Evolutionary conservation across 1,140 invertebrate species (phyloP).

Genomic region (Bombus difficillimus): DNA sequence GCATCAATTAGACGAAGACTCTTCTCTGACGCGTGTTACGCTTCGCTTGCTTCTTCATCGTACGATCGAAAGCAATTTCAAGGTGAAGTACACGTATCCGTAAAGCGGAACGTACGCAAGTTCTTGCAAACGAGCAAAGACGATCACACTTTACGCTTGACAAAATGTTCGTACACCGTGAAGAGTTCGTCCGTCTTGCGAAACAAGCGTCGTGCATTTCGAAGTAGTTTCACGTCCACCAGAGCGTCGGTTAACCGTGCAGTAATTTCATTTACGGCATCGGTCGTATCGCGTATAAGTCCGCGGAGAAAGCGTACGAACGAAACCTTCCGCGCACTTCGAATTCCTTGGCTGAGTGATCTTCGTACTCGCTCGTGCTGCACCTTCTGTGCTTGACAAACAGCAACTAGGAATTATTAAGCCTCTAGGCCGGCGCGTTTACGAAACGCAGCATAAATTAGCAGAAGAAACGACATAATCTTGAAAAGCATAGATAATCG

Average conservation of each 20-base stretch:
- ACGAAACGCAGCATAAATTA: neutral
- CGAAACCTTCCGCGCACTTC: neutral
- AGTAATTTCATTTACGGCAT: slow-evolving; percentile 50
- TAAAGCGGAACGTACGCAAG: slow-evolving; percentile 22
- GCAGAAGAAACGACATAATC: neutral
- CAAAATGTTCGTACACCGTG: slow-evolving; percentile 55
- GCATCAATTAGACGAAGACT: slow-evolving; percentile 1
- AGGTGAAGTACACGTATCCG: slow-evolving; percentile 57
- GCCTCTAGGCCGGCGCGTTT: neutral
- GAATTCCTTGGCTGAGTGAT: neutral
- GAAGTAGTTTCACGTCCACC: slow-evolving; percentile 55
- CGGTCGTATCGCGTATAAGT: neutral
- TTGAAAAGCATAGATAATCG: neutral
- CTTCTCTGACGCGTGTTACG: neutral
- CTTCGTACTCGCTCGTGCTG: too few species aligned
- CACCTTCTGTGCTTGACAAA: neutral
- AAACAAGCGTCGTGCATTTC: slow-evolving; percentile 33
- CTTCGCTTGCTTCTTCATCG: slow-evolving; percentile 28
- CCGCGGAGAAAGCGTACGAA: slow-evolving; percentile 48
- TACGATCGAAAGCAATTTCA: slow-evolving; percentile 29
- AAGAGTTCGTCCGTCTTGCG: slow-evolving; percentile 39
- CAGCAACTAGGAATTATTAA: neutral
- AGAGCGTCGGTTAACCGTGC: slow-evolving; percentile 53
- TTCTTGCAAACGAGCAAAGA: slow-evolving; percentile 54
- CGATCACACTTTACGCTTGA: slow-evolving; percentile 53